Evolutionary conservation across 2,888 invertebrate genomes (phyloP), one percentile per base, ranked within the genome.

Genomic region (Cyclophora albipunctata): DNA sequence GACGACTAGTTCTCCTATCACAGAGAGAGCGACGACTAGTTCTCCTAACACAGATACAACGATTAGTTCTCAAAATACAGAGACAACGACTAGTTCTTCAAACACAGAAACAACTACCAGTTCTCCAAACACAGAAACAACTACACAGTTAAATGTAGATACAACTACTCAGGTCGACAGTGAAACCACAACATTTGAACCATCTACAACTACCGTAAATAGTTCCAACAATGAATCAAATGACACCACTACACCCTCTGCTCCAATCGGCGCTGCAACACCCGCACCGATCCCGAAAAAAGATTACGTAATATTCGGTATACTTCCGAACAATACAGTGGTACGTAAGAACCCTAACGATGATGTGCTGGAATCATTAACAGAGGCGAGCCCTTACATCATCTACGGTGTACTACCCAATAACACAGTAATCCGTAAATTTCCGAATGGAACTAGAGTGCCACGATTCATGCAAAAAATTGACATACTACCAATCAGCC

Each of bases 401-500:
- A 91, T 94, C 75, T 93, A 93, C 69, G 94, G 94, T 75, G 91
- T 94, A 69, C 92, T 92, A 78, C 94, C 94, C 63, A 93, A 94
- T 88, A 94, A 94, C 83, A 93, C 92, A 77, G 88, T 94, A 78
- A 92, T 94, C 75, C 92, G 93, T 84, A 94, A 93, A 86, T 94
- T 92, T 76, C 94, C 94, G 60, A 94, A 95, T 71, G 94, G 94
- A 78, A 94, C 94, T 75, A 86, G 92, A 81, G 92, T 94, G 79
- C 93, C 94, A 81, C 92, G 93, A 73, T 77, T 87, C 72, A 84
- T 83, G 76, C 86, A 87, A 81, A 86, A 86, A 81, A 89, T 90
- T 84, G 90, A 90, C 80, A 79, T 90, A 82, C 83, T 90, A 80
- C 86, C 90, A 84, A 90, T 90, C 74, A 90, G 90, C 69, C 90